Conservation (phyloP, 2,888 invertebrate species). For the Drosophila buzzatii region DNA sequence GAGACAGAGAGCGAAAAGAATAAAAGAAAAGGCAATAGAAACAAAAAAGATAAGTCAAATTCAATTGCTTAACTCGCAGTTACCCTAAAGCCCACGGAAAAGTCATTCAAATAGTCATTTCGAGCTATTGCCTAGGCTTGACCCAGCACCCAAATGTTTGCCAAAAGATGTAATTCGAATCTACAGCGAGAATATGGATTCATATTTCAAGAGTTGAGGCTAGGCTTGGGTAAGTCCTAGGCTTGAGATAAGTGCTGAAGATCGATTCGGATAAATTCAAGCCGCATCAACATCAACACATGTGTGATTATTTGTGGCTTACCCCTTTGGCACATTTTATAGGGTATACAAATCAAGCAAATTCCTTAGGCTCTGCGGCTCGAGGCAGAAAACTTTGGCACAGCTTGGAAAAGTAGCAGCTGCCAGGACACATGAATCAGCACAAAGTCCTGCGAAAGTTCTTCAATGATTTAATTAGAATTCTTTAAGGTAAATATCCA, state of each 20-base stretch:
- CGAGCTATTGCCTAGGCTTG: background rate
- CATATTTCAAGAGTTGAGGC: background rate
- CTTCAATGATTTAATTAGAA: constrained; percentile 79
- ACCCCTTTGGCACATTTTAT: background rate
- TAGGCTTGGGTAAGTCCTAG: no score
- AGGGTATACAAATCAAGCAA: constrained; percentile 71
- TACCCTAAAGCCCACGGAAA: constrained; percentile 29
- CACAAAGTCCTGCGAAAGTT: constrained; percentile 75
- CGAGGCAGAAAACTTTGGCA: constrained; percentile 42
- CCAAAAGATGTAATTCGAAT: background rate
- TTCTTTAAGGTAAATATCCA: constrained; percentile 73
- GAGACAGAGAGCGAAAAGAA: no score
- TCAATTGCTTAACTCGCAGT: constrained; percentile 8
- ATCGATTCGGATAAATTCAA: background rate
- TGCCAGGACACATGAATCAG: constrained; percentile 77
- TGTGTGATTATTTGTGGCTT: background rate
- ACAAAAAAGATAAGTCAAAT: constrained; percentile 10
- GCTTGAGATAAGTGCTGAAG: background rate
- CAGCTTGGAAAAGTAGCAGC: constrained; percentile 67
- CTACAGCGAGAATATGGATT: background rate
- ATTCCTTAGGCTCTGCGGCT: constrained; percentile 54
- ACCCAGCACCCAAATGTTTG: background rate
- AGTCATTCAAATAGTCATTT: background rate
- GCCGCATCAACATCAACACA: background rate
- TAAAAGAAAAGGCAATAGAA: background rate